Evolutionary conservation across 2,888 invertebrate genomes (phyloP), one percentile per base, ranked within the genome.

Genomic region (Thymelicus sylvestris): DNA sequence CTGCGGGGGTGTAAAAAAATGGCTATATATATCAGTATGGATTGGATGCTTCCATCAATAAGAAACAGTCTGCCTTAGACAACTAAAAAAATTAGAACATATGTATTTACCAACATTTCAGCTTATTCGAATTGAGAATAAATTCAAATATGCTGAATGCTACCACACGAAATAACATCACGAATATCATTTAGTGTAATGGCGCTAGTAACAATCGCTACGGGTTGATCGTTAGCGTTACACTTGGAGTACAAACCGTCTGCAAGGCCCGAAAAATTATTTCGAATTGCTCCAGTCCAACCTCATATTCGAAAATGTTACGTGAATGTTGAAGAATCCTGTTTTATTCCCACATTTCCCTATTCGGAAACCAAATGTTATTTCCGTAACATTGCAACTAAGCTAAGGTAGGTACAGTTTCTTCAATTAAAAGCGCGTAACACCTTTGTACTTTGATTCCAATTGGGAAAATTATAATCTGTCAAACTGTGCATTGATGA

Each of bases 141-240:
- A n/a, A n/a, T n/a, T n/a, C n/a, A 44, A 66, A 59, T 57, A 66
- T 57, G 44, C 57, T n/a, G n/a, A n/a, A n/a, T n/a, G 39, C 12
- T 52, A 19, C 50, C 24, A 66, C 44, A 60, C 39, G 13, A 60
- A 67, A 67, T 61, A 19, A 38, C 41, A 52, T 41, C 41, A 55
- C 7, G 62, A 68, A 61, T 68, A 68, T 68, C 55, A 68, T 68
- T 68, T 62, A 55, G 41, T 50, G 39, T 61, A 61, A 67, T 61
- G 61, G 31, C 50, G 39, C 60, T 50, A 61, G 67, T 50, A 67
- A 67, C 67, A 61, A 44, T 61, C 41, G n/a, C n/a, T n/a, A 52
- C 41, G 13, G 19, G 39, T 48, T 41, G 41, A 19, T 44, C 0
- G 67, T n/a, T 44, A 19, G 19, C 41, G 59, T 57, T 66, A 44